Conservation (phyloP, 2,113 vertebrate genomes). For the Psilopogon haemacephalus region DNA sequence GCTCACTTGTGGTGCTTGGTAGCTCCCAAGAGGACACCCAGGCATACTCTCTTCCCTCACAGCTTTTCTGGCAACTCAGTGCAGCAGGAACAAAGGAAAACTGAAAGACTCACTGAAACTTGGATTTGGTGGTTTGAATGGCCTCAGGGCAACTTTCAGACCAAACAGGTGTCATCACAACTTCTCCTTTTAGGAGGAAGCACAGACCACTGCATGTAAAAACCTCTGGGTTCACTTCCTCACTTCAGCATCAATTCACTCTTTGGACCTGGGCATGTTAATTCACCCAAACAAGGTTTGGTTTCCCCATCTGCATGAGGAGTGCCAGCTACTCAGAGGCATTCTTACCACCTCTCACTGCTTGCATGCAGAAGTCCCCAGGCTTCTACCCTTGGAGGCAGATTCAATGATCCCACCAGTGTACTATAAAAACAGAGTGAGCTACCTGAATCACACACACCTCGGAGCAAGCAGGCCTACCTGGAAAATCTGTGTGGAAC, state of each 20-base stretch:
- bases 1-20: neutral
- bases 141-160: neutral
- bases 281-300: conserved; percentile 3
- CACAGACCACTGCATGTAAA: conserved; percentile 9
- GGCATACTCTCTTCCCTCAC: neutral
- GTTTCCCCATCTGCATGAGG: neutral
- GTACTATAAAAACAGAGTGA: neutral
- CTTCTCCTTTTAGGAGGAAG: conserved; percentile 57
- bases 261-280: neutral
- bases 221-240: conserved; percentile 45
- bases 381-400: neutral
- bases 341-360: neutral
- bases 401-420: neutral
- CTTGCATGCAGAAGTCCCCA: neutral
- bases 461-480: neutral
- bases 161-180: conserved; percentile 44
- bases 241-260: neutral
- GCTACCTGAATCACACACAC: neutral
- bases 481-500: neutral
- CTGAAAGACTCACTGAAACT: neutral
- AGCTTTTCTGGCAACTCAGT: neutral
- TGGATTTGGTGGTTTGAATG: conserved; percentile 41
- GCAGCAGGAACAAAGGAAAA: neutral
- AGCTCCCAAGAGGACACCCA: neutral
- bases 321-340: neutral